These are phyloP conservation scores for Lutjanus argentimaculatus DNA, from an alignment of 2,797 vertebrate species.

Conservation along the genomic window DNA sequence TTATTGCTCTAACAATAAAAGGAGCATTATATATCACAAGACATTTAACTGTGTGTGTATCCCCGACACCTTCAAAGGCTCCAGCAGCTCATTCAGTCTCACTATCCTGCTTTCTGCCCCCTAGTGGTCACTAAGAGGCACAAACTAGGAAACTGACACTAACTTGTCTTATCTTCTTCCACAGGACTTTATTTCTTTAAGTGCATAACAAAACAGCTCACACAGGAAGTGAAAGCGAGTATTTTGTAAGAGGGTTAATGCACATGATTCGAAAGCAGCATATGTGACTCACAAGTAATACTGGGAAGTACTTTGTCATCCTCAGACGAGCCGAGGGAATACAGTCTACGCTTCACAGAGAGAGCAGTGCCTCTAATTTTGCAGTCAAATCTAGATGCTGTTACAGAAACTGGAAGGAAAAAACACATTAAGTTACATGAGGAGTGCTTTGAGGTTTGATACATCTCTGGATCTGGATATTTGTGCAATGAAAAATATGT, in stretches of 20 bases:
- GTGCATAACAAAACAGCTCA: neutral
- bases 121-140: neutral
- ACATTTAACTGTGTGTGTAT: neutral
- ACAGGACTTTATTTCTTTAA: slow-evolving; percentile 46
- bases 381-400: neutral
- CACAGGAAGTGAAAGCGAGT: slow-evolving; percentile 35
- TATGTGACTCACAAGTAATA: slow-evolving; percentile 28
- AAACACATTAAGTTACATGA: neutral
- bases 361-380: neutral
- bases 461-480: neutral
- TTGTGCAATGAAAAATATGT: slow-evolving; percentile 4
- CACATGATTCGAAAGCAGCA: slow-evolving; percentile 22
- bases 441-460: neutral
- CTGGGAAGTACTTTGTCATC: neutral
- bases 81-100: neutral
- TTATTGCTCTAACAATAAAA: neutral
- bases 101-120: neutral
- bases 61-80: neutral
- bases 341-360: neutral
- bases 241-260: slow-evolving; percentile 21
- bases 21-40: neutral
- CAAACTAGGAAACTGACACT: neutral
- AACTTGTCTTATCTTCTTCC: neutral
- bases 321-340: neutral
- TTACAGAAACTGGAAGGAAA: neutral